Conservation (phyloP, 2,888 invertebrate species). For the Amorpha juglandis region DNA sequence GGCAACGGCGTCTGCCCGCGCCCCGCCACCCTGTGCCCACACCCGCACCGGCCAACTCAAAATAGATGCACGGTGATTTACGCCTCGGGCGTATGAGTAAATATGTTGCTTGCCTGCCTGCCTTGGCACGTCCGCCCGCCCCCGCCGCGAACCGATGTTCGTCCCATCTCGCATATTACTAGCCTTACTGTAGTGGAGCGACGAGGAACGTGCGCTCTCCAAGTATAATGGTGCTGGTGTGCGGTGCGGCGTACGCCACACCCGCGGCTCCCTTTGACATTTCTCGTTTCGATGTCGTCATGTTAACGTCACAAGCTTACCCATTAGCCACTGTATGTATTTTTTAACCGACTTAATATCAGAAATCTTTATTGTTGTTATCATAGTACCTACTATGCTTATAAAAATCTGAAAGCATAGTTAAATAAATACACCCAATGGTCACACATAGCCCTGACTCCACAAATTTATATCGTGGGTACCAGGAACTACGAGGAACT, state of each 20-base stretch:
- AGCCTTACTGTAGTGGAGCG: background rate
- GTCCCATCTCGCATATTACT: slow-evolving; percentile 47
- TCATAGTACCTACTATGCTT: too few relatives aligned
- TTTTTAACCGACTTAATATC: background rate
- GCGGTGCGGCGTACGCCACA: slow-evolving; percentile 10
- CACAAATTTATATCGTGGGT: too few relatives aligned
- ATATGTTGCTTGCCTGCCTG: slow-evolving; percentile 79
- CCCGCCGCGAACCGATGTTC: slow-evolving; percentile 66
- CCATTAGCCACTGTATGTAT: too few relatives aligned
- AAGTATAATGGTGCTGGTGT: slow-evolving; percentile 33
- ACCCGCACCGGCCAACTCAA: slow-evolving; percentile 73
- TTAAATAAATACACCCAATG: too few relatives aligned
- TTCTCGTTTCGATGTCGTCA: slow-evolving; percentile 18
- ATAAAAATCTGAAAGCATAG: too few relatives aligned
- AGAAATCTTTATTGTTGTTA: background rate
- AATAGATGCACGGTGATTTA: slow-evolving; percentile 84
- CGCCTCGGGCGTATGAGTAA: slow-evolving; percentile 82
- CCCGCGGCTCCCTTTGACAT: slow-evolving; percentile 24
- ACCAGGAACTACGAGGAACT: too few relatives aligned
- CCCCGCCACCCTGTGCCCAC: slow-evolving; percentile 60
- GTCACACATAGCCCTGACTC: too few relatives aligned
- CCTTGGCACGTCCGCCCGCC: slow-evolving; percentile 81
- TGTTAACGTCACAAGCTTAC: slow-evolving; percentile 14
- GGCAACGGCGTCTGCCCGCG: slow-evolving; percentile 79
- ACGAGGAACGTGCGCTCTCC: slow-evolving; percentile 43